Base-by-base conservation (phyloP, 2,797 vertebrate genomes). In the Pangasius mekongensis region DNA sequence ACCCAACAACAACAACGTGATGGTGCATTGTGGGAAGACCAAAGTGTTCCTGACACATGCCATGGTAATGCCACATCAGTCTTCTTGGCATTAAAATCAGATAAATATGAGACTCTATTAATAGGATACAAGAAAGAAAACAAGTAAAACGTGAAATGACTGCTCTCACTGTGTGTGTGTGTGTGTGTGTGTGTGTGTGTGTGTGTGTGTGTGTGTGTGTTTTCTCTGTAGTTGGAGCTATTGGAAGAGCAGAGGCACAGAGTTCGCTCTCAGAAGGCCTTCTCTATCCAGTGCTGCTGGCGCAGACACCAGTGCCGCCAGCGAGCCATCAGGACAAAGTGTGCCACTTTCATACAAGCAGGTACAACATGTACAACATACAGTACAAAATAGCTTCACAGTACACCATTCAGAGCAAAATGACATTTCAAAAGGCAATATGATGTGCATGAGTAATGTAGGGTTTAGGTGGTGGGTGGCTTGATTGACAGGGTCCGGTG, bases 201-300 rank as follows among this genome's bases (percentile, higher is more conserved):
- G 5, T 54, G 3, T 67, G 30, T 71, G 27, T 87, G 67, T 62
- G 58, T 69, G 81, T 24, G 5, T 54, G 3, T 67, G 39, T 69
- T 30, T 20, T 71, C 39, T 24, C 3, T 81, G 0, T 91, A 99
- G 99, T 93, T 99, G 71, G 96, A 98, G 90, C 91, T 96, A 20
- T 95, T 99, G 77, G 99, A 99, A 94, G 91, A 91, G 0, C 91
- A 92, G 87, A 97, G 98, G 89, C 92, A 91, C 89, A 91, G 90
- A 88, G 94, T 95, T 36, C 93, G 97, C 52, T 97, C 96, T 6
- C 91, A 87, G 87, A 97, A 94, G 89, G 98, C 97, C 24, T 95
- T 96, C 89, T 94, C 94, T 92, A 98, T 99, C 92, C 98, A 99
- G 95, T 95, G 95, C 91, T 96, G 96, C 93, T 99, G 99, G 99